Base-by-base conservation (phyloP, 2,113 vertebrate genomes). In the Laticauda laticaudata region DNA sequence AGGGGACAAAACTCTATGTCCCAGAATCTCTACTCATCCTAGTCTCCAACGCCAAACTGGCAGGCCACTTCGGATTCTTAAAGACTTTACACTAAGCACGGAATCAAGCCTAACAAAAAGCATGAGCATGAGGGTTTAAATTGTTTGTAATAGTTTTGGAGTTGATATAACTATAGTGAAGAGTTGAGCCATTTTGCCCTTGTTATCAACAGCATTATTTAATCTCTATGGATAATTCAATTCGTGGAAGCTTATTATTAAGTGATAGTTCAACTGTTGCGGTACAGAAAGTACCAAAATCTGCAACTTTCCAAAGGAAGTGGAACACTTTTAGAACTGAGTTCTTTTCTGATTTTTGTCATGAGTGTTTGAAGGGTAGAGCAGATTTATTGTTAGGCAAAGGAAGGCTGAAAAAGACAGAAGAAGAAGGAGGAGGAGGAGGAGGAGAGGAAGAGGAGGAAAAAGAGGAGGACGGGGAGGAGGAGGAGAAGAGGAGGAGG, bases 141-240 rank as follows among this genome's bases (percentile, higher is more conserved):
- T 96, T 96, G 95, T 95, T 96, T 96, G 93, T 69, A 90, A 94
- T 59, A 90, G 92, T 94, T 93, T 92, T 94, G 94, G 91, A 96
- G 95, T 92, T 94, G 94, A 92, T 87, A 94, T 95, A 96, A 96
- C 96, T 96, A 94, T 85, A 94, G 55, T 94, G 92, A 96, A 96
- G 59, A 92, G 92, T 93, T 92, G 94, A 93, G 56, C 34, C 39
- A 55, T 94, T 96, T 95, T 92, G 91, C 90, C 81, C 43, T 95
- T 92, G 59, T 95, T 94, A 93, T 93, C 90, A 55, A 94, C 90
- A 94, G 95, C 55, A 75, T 95, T 96, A 94, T 94, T 97, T 96
- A 97, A 95, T 91, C 93, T 96, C 95, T 2, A 15, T 43, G 95
- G 64, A 93, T 92, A 93, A 95, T 93, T 91, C 29, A 88, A 91